Evolutionary conservation across 2,888 invertebrate genomes (phyloP).

Genomic region (Synergus japonicus): DNA sequence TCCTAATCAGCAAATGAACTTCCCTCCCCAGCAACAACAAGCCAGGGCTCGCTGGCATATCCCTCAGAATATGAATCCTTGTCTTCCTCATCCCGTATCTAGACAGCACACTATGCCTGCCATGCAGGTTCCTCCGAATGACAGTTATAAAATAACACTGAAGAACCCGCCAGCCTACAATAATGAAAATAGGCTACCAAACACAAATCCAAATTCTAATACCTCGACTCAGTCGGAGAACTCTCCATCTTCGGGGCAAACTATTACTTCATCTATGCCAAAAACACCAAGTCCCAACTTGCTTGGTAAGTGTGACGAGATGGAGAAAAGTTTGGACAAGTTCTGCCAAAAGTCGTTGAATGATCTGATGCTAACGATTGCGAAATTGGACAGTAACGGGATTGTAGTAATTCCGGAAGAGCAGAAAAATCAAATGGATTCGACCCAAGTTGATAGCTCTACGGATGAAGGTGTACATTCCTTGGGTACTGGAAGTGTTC

Average conservation of each 20-base stretch:
- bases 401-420: slow-evolving; percentile 86
- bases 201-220: slow-evolving; percentile 57
- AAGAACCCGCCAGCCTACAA: slow-evolving; percentile 73
- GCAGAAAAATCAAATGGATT: slow-evolving; percentile 76
- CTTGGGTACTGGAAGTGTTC: slow-evolving; percentile 1
- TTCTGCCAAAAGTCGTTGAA: slow-evolving; percentile 91
- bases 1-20: slow-evolving; percentile 27
- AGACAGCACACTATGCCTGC: slow-evolving; percentile 54
- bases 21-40: slow-evolving; percentile 67
- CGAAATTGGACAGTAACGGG: slow-evolving; percentile 91
- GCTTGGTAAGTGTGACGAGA: slow-evolving; percentile 78
- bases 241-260: slow-evolving; percentile 59
- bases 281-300: slow-evolving; percentile 89
- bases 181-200: slow-evolving; percentile 46
- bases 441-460: slow-evolving; percentile 85
- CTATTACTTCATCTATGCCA: slow-evolving; percentile 89
- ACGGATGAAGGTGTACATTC: slow-evolving; percentile 80
- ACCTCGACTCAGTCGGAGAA: slow-evolving; percentile 56
- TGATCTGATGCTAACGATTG: slow-evolving; percentile 92
- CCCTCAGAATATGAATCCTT: slow-evolving; percentile 74
- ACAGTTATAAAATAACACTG: slow-evolving; percentile 85
- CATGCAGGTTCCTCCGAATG: slow-evolving; percentile 69
- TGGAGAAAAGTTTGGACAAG: slow-evolving; percentile 86
- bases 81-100: slow-evolving; percentile 47
- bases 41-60: slow-evolving; percentile 86